These are phyloP conservation scores for Bruchidius siliquastri DNA, from an alignment of 2,888 invertebrate genomes.

Conservation along the genomic window DNA sequence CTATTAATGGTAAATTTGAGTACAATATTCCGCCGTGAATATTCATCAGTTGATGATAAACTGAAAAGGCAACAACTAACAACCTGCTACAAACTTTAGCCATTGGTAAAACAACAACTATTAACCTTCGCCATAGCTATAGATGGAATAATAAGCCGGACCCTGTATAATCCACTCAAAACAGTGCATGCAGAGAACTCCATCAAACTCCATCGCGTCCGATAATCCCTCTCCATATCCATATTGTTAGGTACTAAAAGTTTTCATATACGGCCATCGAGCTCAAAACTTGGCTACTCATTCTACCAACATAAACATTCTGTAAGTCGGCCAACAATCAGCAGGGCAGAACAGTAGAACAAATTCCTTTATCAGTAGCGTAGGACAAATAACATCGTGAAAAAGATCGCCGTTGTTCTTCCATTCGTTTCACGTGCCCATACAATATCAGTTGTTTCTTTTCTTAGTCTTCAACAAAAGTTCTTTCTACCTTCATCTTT, in stretches of 20 bases:
- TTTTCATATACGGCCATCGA: background rate
- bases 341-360: background rate
- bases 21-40: too few relatives aligned
- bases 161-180: background rate
- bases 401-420: too few relatives aligned
- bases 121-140: background rate
- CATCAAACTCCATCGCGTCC: background rate
- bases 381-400: background rate
- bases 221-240: background rate
- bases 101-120: background rate
- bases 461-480: too few relatives aligned
- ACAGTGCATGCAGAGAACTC: background rate
- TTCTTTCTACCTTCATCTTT: too few relatives aligned
- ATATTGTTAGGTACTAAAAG: background rate
- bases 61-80: too few relatives aligned
- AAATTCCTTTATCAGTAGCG: background rate
- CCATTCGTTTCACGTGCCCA: too few relatives aligned
- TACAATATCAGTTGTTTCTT: too few relatives aligned
- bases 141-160: background rate
- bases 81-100: too few relatives aligned
- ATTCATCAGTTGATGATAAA: too few relatives aligned
- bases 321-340: background rate
- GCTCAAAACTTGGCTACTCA: background rate
- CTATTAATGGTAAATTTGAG: too few relatives aligned
- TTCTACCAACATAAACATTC: background rate